Conservation (phyloP, 2,888 invertebrate genomes). For the Prosapia bicincta region DNA sequence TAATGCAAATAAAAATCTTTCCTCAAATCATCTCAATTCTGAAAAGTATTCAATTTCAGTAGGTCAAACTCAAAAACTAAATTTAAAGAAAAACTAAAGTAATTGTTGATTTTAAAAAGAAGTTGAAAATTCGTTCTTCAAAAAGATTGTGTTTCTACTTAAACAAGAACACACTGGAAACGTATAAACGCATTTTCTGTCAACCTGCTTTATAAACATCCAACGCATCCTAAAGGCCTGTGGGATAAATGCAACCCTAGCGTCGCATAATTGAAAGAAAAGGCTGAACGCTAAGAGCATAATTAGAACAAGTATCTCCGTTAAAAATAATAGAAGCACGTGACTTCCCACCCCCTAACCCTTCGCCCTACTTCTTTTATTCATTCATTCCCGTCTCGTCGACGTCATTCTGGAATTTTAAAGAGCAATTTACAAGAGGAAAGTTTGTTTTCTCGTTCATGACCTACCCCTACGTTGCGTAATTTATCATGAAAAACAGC, state of each 20-base stretch:
- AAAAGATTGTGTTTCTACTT: no score
- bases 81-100: no score
- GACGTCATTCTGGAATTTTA: slow-evolving; percentile 36
- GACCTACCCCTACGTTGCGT: slow-evolving; percentile 36
- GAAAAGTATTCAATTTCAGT: no score
- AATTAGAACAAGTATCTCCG: slow-evolving; percentile 1
- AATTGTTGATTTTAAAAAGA: no score
- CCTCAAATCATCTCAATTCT: no score
- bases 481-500: slow-evolving; percentile 36
- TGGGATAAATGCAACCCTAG: not conserved
- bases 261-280: not conserved
- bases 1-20: no score
- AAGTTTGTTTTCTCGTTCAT: slow-evolving; percentile 30
- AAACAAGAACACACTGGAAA: no score
- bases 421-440: slow-evolving; percentile 35
- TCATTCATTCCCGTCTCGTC: slow-evolving; percentile 32
- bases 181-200: no score
- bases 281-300: not conserved
- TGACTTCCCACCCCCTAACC: slow-evolving; percentile 6
- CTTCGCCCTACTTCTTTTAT: slow-evolving; percentile 27
- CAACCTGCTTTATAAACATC: not conserved
- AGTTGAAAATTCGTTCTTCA: no score
- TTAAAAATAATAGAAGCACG: slow-evolving; percentile 29
- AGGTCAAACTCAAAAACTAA: no score
- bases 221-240: not conserved